Evolutionary conservation across 2,888 invertebrate genomes (phyloP), one percentile per base, ranked within the genome.

Genomic region (Cataglyphis cursor): DNA sequence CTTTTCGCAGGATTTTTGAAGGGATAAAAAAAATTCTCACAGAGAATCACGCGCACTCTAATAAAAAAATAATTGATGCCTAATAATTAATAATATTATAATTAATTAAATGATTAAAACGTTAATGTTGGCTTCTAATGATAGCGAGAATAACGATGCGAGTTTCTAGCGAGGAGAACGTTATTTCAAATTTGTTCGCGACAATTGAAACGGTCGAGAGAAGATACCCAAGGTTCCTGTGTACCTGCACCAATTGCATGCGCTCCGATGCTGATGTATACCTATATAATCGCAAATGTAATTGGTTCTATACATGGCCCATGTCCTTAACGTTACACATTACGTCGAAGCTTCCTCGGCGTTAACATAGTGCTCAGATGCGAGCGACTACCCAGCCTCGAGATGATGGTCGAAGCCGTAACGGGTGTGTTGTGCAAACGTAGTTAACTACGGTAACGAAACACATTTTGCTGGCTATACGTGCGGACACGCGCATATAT

Each of bases 391-490:
- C 41, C 18, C 35, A 72, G 59, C 59, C 24, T 74, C 78, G 72
- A 72, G 78, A 78, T 68, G 76, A 70, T 44, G 72, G 72, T 59
- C 72, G 78, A 78, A 28, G 57, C 31, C 24, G 72, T 70, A 70
- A 41, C 44, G 57, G 21, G 44, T 78, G 59, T 72, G 72, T 78
- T 72, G 78, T 78, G 78, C 48, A 78, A 78, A 78, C 35, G 72
- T 59, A 72, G 78, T 78, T 78, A 78, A 78, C 78, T 78, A 78
- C 72, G 18, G 59, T 78, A 78, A 78, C 70, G 78, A 78, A 70
- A 78, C 78, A 78, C 59, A 59, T 78, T 70, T 78, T 59, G 72
- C 59, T 24, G 21, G 35, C 59, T 72, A 44, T 59, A 44, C 31
- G 51, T 15, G 72, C 24, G 72, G 78, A 78, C 78, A 72, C 44